These are phyloP conservation scores for Cotesia glomerata DNA, from an alignment of 1,140 invertebrate genomes.

Conservation along the genomic window DNA sequence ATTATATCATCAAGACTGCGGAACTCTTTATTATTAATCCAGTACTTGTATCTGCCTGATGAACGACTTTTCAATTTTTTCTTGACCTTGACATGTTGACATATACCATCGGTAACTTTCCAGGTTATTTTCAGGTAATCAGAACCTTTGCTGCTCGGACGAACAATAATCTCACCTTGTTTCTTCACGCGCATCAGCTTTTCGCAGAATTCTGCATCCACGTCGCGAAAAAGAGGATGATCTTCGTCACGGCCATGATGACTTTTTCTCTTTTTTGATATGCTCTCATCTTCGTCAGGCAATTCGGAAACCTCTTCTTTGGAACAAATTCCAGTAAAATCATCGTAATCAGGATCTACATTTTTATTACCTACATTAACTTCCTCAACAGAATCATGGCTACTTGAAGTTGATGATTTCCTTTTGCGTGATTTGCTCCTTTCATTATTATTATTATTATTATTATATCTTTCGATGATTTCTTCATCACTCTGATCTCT, in stretches of 20 bases:
- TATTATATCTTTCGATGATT: too few species aligned
- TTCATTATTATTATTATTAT: too few species aligned
- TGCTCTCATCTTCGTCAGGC: too few species aligned
- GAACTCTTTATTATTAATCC: constrained; percentile 90
- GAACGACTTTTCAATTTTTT: constrained; percentile 98
- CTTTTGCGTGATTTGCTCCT: too few species aligned
- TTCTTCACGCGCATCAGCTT: constrained; percentile 90
- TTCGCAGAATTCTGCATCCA: constrained; percentile 91
- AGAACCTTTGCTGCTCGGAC: constrained; percentile 95
- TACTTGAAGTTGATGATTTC: too few species aligned
- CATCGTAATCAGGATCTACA: too few species aligned
- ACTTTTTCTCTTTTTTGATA: too few species aligned
- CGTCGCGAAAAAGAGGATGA: constrained; percentile 97
- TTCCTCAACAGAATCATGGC: too few species aligned
- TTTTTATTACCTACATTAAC: too few species aligned
- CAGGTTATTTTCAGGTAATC: constrained; percentile 98
- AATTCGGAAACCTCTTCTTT: too few species aligned
- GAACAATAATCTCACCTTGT: constrained; percentile 94
- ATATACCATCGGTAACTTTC: constrained; percentile 96
- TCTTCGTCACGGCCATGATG: constrained; percentile 81
- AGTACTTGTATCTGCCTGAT: constrained; percentile 84
- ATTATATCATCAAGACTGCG: constrained; percentile 99
- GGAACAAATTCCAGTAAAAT: too few species aligned
- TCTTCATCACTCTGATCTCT: too few species aligned
- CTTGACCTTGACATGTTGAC: constrained; percentile 93